Conservation (phyloP, 2,888 invertebrate species). For the Proisotoma minuta region DNA sequence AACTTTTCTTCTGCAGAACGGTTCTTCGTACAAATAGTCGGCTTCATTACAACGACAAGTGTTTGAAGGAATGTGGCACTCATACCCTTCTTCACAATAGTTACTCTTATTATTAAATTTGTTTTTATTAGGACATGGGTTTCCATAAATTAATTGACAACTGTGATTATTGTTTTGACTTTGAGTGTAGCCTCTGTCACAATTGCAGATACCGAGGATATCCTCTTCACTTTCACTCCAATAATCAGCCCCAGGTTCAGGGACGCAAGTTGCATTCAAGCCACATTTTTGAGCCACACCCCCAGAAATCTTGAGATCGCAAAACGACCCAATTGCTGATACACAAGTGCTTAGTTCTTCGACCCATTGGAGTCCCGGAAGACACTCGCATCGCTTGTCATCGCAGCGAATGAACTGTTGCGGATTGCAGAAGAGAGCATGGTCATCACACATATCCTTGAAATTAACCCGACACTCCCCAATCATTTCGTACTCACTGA, state of each 20-base stretch:
- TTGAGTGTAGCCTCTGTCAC: no score
- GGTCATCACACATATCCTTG: neutral
- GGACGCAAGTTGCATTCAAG: neutral
- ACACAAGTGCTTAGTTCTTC: neutral
- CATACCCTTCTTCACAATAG: no score
- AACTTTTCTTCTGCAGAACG: no score
- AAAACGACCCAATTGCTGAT: neutral
- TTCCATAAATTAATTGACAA: no score
- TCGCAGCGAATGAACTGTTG: constrained; percentile 6
- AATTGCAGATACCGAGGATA: no score
- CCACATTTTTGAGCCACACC: neutral
- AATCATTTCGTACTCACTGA: neutral
- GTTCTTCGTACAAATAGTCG: no score
- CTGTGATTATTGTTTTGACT: no score
- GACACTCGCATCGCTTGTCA: neutral
- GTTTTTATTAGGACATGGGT: no score
- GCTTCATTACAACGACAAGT: no score
- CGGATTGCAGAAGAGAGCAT: neutral
- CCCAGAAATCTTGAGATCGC: constrained; percentile 4
- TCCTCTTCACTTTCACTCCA: no score
- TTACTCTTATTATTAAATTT: no score
- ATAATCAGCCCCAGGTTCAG: neutral
- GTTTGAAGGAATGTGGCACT: no score
- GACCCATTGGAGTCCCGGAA: neutral
- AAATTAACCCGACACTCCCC: neutral